Percentiles rank a stretch among this genome's conserved stretches.
Conservation (phyloP, 1,140 invertebrate genomes). For the Ericerus pela region DNA sequence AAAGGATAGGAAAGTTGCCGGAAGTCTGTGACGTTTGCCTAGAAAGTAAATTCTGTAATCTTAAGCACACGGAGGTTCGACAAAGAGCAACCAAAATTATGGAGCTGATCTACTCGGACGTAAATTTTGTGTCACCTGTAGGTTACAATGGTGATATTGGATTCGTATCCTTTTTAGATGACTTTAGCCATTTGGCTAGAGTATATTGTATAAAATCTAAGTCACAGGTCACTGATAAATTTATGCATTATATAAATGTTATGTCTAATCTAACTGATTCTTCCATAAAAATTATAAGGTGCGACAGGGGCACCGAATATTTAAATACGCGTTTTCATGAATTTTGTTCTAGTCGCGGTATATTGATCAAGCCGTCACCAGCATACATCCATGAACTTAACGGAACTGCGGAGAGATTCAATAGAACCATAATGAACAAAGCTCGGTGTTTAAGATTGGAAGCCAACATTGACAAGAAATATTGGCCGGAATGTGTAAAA, state of each 20-base stretch:
- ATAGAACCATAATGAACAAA: slow-evolving; percentile 17
- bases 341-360: background rate
- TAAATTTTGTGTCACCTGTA: slow-evolving; percentile 18
- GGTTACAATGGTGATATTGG: slow-evolving; percentile 22
- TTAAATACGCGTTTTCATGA: slow-evolving; percentile 1
- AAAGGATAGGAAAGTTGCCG: background rate
- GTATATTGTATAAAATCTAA: slow-evolving; percentile 20
- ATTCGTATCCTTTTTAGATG: slow-evolving; percentile 25
- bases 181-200: slow-evolving; percentile 24
- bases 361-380: background rate
- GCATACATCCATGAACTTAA: slow-evolving; percentile 1
- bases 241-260: slow-evolving; percentile 20
- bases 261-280: slow-evolving; percentile 1
- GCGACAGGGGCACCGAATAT: slow-evolving; percentile 19
- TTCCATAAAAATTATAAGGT: slow-evolving; percentile 11
- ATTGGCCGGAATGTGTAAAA: slow-evolving; percentile 18
- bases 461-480: slow-evolving; percentile 11
- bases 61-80: slow-evolving; percentile 16
- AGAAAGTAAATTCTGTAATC: slow-evolving; percentile 19
- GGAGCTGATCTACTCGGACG: slow-evolving; percentile 24
- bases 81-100: slow-evolving; percentile 16
- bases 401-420: slow-evolving; percentile 16
- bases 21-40: slow-evolving; percentile 20
- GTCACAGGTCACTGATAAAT: slow-evolving; percentile 19
- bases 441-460: slow-evolving; percentile 18